Conservation (phyloP, 2,797 vertebrate genomes). For the Thunnus albacares region DNA sequence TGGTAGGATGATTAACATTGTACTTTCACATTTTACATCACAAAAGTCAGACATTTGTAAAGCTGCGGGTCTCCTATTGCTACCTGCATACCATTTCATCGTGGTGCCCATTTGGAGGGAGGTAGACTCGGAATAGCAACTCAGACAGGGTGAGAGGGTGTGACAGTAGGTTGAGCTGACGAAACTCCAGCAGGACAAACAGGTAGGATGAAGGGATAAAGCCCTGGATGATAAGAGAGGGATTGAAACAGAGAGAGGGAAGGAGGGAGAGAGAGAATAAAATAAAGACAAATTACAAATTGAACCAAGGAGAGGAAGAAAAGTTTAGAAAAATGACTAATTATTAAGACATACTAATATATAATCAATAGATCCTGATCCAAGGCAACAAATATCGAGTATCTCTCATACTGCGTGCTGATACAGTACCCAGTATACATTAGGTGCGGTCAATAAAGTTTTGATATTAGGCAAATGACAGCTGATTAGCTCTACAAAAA, state of each 20-base stretch:
- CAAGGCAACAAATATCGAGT: no score
- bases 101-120: conserved; percentile 71
- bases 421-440: no score
- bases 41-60: conserved; percentile 2
- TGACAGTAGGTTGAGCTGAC: conserved; percentile 89
- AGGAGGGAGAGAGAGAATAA: not conserved
- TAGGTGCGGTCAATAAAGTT: no score
- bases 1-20: not conserved
- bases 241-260: not conserved
- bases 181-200: conserved; percentile 92
- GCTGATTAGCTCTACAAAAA: no score
- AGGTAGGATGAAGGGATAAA: conserved; percentile 84
- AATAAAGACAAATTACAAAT: not conserved
- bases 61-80: not conserved
- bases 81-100: conserved; percentile 68
- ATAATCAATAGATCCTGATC: no score
- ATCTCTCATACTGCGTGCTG: no score
- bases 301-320: not conserved
- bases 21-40: not conserved
- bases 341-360: no score
- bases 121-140: conserved; percentile 89
- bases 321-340: no score
- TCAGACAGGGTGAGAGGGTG: conserved; percentile 85
- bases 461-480: no score
- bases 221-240: conserved; percentile 64